Percentiles rank a stretch among this genome's conserved stretches.
Evolutionary conservation across 2,888 invertebrate species (phyloP).

Genomic region (Panopea generosa): DNA sequence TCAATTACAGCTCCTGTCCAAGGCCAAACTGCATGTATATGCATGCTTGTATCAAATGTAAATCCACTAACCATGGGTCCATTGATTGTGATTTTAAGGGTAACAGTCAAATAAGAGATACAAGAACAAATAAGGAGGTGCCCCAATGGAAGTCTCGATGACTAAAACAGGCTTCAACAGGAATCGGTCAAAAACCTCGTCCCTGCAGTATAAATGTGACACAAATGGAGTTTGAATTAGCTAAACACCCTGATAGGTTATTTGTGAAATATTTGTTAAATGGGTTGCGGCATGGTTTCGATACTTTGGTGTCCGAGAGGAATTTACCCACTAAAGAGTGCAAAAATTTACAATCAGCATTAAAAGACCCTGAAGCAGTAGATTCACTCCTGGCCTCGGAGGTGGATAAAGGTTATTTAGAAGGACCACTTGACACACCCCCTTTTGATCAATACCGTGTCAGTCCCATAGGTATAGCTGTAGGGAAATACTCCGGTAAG

Average conservation of each 20-base stretch:
- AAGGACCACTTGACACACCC: slow-evolving; percentile 35
- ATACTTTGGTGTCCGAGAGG: background rate
- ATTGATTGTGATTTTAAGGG: no score
- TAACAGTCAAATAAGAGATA: no score
- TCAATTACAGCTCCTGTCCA: no score
- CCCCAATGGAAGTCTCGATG: no score
- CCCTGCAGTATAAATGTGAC: no score
- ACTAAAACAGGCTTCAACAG: no score
- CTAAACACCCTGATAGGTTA: slow-evolving; percentile 1
- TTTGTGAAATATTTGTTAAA: background rate
- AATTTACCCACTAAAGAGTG: slow-evolving; percentile 12
- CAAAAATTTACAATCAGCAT: slow-evolving; percentile 49
- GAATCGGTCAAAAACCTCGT: no score
- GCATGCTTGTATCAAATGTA: no score
- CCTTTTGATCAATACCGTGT: slow-evolving; percentile 50
- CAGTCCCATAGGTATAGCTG: slow-evolving; percentile 46
- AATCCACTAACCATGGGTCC: no score
- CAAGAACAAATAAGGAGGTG: no score
- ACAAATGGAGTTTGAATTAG: slow-evolving; percentile 10
- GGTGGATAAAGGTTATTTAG: slow-evolving; percentile 44
- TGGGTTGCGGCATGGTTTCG: slow-evolving; percentile 13
- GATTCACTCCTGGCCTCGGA: slow-evolving; percentile 37
- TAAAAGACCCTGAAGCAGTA: slow-evolving; percentile 23
- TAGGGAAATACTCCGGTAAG: slow-evolving; percentile 53
- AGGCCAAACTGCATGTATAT: no score